Base-by-base conservation (phyloP, 2,888 invertebrate species). In the Eupithecia tripunctaria region DNA sequence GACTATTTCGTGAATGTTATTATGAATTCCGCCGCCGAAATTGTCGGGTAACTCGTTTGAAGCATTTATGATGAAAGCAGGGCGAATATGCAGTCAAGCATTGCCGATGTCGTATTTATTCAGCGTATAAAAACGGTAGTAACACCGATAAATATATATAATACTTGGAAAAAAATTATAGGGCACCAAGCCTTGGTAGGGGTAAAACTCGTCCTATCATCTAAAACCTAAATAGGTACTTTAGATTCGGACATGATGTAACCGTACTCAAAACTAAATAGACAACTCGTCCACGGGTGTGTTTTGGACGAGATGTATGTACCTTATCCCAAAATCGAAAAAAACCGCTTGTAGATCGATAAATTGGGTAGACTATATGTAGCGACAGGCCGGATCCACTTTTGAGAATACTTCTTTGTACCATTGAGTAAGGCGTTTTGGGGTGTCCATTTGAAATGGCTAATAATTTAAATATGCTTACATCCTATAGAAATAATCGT, bases 1-100 rank as follows among this genome's bases (percentile, higher is more conserved):
- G 81, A 83, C 80, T 82, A 82, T 83, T 84, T 74, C 75, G 79
- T 75, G 79, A 82, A 84, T 82, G 79, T 82, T 85, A 82, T 85
- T 83, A 84, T 82, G 81, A 84, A 84, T 84, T 85, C 80, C 76
- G 67, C 27, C 68, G 77, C 73, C 65, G 75, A 78, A 77, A 78
- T 27, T 43, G 70, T 74, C 38, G 36, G 36, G 36, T 63, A 63
- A 63, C 62, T 32, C 32, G 62, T 63, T 63, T n/a, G 36, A 18
- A 36, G 32, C 62, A 63, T 63, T 63, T 63, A 36, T 1, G 56
- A 25, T 56, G 14, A 56, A 25, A 25, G 25, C 56, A 56, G 25
- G 56, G 14, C 12, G 25, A 8, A n/a, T n/a, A n/a, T n/a, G n/a
- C n/a, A n/a, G n/a, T n/a, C n/a, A n/a, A n/a, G n/a, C n/a, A n/a